A percentile compares a stretch with the other conserved stretches of the same genome.
Conservation (phyloP, 2,888 invertebrate species). For the Myopa testacea region DNA sequence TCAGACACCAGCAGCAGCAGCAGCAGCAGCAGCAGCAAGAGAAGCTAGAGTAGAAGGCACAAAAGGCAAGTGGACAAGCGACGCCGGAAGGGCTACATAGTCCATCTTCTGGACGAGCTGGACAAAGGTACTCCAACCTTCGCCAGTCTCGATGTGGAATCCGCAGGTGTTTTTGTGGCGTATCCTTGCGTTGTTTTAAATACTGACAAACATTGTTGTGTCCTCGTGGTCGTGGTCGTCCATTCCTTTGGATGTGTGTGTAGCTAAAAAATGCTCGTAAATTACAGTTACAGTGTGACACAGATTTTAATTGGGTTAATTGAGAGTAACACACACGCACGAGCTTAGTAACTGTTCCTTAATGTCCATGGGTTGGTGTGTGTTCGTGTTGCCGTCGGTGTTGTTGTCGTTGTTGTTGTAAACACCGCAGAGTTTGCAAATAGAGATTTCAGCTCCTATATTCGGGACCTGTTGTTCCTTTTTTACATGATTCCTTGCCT, state of each 20-base stretch:
- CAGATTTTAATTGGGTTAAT: constrained; percentile 38
- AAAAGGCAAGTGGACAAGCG: constrained; percentile 23
- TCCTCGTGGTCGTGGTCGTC: not conserved
- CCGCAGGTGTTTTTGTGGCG: constrained; percentile 26
- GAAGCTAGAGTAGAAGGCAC: not conserved
- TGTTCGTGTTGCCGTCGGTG: not conserved
- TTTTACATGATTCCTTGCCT: too few relatives aligned
- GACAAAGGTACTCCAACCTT: not conserved
- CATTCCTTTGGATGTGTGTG: not conserved
- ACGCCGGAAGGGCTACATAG: not conserved
- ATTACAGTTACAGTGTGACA: constrained; percentile 32
- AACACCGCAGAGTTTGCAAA: not conserved
- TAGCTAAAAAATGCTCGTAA: constrained; percentile 35
- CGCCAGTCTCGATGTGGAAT: not conserved
- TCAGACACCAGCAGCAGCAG: not conserved
- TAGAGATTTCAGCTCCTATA: constrained; percentile 8
- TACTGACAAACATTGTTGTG: not conserved
- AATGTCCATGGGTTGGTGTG: not conserved
- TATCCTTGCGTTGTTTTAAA: constrained; percentile 20
- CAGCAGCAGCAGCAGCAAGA: not conserved
- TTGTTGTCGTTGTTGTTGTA: constrained; percentile 14
- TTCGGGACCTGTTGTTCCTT: too few relatives aligned
- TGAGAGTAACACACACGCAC: constrained; percentile 26
- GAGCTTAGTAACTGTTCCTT: not conserved
- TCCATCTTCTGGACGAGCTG: not conserved